These are phyloP conservation scores for Scaeva pyrastri DNA, from an alignment of 2,888 invertebrate species.

Conservation along the genomic window DNA sequence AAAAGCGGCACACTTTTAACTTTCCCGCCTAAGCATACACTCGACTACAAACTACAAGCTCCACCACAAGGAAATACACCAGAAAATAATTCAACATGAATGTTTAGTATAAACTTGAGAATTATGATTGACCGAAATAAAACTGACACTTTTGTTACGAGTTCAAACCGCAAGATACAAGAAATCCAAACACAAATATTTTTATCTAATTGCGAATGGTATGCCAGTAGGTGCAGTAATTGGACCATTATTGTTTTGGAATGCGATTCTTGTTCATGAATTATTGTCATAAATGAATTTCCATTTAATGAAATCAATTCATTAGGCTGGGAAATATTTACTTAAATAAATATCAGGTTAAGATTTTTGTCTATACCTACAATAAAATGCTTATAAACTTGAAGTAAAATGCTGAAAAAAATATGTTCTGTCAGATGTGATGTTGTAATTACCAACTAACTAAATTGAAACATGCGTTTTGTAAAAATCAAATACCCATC, in stretches of 20 bases:
- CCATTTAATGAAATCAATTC: neutral
- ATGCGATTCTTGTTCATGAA: conserved; percentile 18
- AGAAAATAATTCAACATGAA: conserved; percentile 43
- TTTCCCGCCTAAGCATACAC: neutral
- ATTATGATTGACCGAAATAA: conserved; percentile 53
- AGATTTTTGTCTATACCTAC: neutral
- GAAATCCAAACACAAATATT: neutral
- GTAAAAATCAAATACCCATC: no score
- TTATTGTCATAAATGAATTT: neutral
- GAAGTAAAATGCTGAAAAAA: no score
- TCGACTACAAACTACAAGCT: neutral
- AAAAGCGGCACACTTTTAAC: conserved; percentile 69
- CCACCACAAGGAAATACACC: conserved; percentile 36
- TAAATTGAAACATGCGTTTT: no score
- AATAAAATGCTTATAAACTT: neutral
- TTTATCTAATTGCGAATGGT: conserved; percentile 49
- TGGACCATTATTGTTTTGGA: conserved; percentile 45
- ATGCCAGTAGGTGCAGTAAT: conserved; percentile 58
- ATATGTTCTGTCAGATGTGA: no score
- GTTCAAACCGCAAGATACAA: neutral
- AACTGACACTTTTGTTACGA: conserved; percentile 42
- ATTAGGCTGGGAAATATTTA: neutral
- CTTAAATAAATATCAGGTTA: neutral
- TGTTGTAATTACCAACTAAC: no score
- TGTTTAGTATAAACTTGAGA: conserved; percentile 25